Base-by-base conservation (phyloP, 1,140 invertebrate species). In the Batillaria attramentaria region DNA sequence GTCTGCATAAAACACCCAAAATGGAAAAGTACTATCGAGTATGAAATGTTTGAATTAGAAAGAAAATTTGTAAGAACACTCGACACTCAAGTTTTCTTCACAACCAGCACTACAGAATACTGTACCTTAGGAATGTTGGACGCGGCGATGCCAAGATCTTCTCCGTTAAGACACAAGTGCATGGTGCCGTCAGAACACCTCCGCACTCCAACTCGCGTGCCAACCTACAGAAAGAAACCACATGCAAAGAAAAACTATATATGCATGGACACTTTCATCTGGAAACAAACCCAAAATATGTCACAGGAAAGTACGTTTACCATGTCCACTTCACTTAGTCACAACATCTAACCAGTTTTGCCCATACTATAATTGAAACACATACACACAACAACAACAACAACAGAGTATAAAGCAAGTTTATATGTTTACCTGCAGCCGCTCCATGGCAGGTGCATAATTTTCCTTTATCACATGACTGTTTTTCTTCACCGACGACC, bases 121-220 rank as follows among this genome's bases (percentile, higher is more conserved):
- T 81, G 85, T 87, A 94, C 94, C 89, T 94, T 95, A 33, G 95
- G 94, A 79, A 96, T 92, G 87, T 95, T 94, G n/a, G 92, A 92
- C 33, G 95, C 95, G 35, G 95, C 94, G n/a, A 95, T 92, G n/a
- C 95, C 95, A 88, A 96, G 93, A 86, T 97, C 95, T 90, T 96
- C 95, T 0, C 95, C 95, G 90, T 97, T 97, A 1, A 97, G 91
- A 78, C 93, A 93, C 37, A 94, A 85, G 80, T 92, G 92, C 81
- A 94, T 89, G 4, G 90, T 90, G 28, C 91, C 91, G 86, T 94
- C 93, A 10, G 85, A 79, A 73, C 88, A 88, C 39, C 91, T 83
- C 79, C 92, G 91, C 4, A 94, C 85, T 39, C 93, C 93, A 46
- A 94, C 87, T 72, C 91, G 87, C 81, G 92, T 95, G 0, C 95